Evolutionary conservation across 2,888 invertebrate species (phyloP), one percentile per base, ranked within the genome.

Genomic region (Cryptus viduatorius): DNA sequence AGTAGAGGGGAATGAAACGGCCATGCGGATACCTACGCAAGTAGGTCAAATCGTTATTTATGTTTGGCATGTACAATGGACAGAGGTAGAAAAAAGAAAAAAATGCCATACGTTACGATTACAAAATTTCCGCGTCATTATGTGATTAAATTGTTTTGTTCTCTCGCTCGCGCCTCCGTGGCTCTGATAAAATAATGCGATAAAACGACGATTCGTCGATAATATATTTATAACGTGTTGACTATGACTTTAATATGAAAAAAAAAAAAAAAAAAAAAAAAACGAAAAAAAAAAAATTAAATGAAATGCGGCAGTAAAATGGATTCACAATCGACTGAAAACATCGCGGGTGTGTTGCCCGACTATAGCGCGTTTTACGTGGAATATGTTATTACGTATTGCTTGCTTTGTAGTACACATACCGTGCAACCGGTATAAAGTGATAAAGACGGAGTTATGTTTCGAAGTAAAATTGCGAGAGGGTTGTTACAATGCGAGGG

Each of bases 41-140:
- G 84, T 87, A 61, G 87, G 87, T 87, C 87, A 85, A 86, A 87
- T 79, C 82, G 86, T 84, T 86, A 87, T 86, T 87, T 82, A 86
- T 86, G 85, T 87, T 87, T 85, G 61, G 83, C 81, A 37, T 37
- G 73, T 81, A 81, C 69, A 37, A 85, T 83, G 84, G 82, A 85
- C 82, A 76, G 69, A 77, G 72, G 46, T 29, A 75, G 48, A 5
- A 44, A 77, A 72, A 14, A 50, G 8, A 56, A 16, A 16, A 16
- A n/a, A 72, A 79, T 75, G 48, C 71, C 65, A 72, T 83, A 80
- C 75, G 61, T 71, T 83, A 72, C 67, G 67, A 67, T 80, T 80
- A 72, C 79, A 72, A 61, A 67, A 56, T 64, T 69, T 53, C 65
- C 75, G 64, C 76, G 50, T 61, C 59, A 46, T 75, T 78, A 78